Evolutionary conservation across 2,888 invertebrate genomes (phyloP).

Genomic region (Bombylius major): DNA sequence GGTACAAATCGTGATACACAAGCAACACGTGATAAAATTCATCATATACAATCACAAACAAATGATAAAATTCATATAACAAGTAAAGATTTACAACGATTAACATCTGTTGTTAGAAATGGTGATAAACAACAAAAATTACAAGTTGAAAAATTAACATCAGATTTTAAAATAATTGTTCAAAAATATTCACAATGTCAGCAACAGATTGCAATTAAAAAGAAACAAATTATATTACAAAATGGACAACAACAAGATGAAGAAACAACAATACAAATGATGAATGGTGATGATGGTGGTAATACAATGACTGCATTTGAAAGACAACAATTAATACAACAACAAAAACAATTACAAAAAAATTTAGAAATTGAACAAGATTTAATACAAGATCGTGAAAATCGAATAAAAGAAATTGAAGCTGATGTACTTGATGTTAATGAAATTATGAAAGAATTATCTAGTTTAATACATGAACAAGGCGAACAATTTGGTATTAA

Average conservation of each 20-base stretch:
- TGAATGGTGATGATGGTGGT: conserved; percentile 28
- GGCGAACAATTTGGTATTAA: conserved; percentile 56
- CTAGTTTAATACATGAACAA: conserved; percentile 58
- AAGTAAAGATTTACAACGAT: conserved; percentile 56
- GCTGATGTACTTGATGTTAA: conserved; percentile 71
- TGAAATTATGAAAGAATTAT: conserved; percentile 67
- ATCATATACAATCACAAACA: conserved; percentile 59
- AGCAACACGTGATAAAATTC: conserved; percentile 51
- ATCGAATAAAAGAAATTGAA: conserved; percentile 67
- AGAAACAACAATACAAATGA: conserved; percentile 34
- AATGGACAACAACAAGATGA: conserved; percentile 15
- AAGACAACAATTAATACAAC: conserved; percentile 33
- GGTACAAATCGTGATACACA: conserved; percentile 65
- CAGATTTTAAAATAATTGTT: conserved; percentile 68
- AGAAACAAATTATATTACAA: conserved; percentile 39
- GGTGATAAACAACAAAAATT: conserved; percentile 70
- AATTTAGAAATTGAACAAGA: conserved; percentile 63
- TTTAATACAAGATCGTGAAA: conserved; percentile 66
- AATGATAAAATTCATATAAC: conserved; percentile 63
- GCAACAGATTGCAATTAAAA: conserved; percentile 57
- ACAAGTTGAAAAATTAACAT: conserved; percentile 70
- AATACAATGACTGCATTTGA: conserved; percentile 14
- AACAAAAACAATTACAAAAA: conserved; percentile 25
- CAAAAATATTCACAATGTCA: conserved; percentile 66
- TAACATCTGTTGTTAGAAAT: conserved; percentile 55